Percentiles rank a stretch among this genome's conserved stretches.
Evolutionary conservation across 2,797 vertebrate genomes (phyloP).

Genomic region (Eulemur albifrons): DNA sequence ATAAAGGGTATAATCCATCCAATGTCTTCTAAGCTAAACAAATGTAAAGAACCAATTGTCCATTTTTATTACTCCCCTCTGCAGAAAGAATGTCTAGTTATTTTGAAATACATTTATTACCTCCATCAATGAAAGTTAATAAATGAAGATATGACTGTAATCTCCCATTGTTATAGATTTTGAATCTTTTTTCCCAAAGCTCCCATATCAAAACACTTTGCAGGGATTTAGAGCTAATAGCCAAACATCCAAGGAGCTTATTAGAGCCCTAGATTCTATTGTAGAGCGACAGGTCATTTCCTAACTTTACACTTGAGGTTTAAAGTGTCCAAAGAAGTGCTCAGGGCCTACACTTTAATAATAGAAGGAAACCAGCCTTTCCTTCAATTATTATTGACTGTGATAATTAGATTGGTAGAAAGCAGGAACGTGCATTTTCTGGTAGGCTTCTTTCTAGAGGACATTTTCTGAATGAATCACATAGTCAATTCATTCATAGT

Average conservation of each 20-base stretch:
- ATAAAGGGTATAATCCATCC: not conserved
- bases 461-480: not conserved
- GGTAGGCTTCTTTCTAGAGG: conserved; percentile 2
- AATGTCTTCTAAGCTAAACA: not conserved
- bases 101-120: not conserved
- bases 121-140: not conserved
- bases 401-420: not conserved
- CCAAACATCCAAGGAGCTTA: not conserved
- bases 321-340: not conserved
- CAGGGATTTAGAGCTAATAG: not conserved
- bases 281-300: not conserved
- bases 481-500: not conserved
- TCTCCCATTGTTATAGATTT: not conserved
- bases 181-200: not conserved
- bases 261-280: not conserved
- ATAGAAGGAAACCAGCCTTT: not conserved
- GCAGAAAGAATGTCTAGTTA: not conserved
- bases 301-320: not conserved
- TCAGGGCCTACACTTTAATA: not conserved
- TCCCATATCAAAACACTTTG: not conserved
- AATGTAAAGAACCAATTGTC: not conserved
- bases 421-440: not conserved
- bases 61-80: not conserved
- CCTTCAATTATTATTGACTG: not conserved
- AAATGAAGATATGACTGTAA: not conserved